These are phyloP conservation scores for Ramphastos sulfuratus DNA, from an alignment of 2,113 vertebrate genomes.

Conservation along the genomic window DNA sequence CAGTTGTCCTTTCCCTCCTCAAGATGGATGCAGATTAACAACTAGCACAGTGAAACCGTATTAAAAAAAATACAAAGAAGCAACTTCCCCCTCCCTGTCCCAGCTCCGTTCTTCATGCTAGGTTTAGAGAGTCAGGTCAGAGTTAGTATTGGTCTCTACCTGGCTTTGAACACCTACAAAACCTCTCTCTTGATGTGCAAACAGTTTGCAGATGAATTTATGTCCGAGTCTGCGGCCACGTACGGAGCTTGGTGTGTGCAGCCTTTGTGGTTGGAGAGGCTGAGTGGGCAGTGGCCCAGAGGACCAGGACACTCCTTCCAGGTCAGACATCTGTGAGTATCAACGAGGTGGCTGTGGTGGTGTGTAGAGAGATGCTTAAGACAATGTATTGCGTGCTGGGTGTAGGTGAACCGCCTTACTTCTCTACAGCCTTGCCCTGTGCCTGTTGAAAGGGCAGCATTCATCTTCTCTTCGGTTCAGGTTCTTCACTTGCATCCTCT, in stretches of 20 bases:
- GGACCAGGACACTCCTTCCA: neutral
- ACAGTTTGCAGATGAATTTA: neutral
- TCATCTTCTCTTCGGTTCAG: accelerated
- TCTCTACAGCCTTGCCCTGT: neutral
- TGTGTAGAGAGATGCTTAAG: neutral
- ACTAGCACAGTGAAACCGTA: neutral
- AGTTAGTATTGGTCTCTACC: conserved; percentile 6
- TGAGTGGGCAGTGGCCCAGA: neutral
- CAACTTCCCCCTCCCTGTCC: neutral
- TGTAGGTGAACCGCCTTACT: neutral
- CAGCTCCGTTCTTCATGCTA: neutral
- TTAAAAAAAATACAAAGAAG: neutral
- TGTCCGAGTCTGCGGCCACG: accelerated
- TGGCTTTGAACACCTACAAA: neutral
- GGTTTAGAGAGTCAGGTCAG: neutral
- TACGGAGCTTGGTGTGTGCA: neutral
- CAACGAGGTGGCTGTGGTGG: neutral
- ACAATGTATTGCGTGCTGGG: neutral
- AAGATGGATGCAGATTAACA: neutral
- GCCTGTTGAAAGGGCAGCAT: neutral
- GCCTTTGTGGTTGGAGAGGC: neutral
- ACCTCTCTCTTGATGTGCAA: neutral
- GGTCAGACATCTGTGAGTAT: neutral
- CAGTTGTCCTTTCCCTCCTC: neutral
- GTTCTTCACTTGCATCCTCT: neutral